Evolutionary conservation across 2,888 invertebrate species (phyloP).

Genomic region (Temnothorax rugatulus): DNA sequence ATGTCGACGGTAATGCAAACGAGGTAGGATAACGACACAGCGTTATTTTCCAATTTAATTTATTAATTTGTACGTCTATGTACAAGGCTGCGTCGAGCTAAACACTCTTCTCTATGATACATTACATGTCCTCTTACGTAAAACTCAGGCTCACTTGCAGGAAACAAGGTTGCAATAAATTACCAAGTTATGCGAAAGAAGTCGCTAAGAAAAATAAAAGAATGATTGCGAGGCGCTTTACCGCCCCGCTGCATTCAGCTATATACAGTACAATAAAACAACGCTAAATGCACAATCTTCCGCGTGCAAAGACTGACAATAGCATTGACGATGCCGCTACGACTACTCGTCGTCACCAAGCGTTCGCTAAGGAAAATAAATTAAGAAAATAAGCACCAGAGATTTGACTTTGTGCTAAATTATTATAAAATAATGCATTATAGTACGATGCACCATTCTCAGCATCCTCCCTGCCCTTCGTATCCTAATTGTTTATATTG

Average conservation of each 20-base stretch:
- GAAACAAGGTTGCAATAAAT: constrained; percentile 52
- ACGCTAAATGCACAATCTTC: constrained; percentile 83
- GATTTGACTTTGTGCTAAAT: constrained; percentile 52
- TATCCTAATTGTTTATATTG: constrained; percentile 32
- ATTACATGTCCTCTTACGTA: constrained; percentile 60
- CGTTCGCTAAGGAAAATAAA: constrained; percentile 25
- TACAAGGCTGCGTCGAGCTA: constrained; percentile 80
- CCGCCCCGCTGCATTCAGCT: constrained; percentile 13
- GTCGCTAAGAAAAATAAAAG: constrained; percentile 21
- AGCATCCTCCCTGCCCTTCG: not conserved
- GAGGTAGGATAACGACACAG: constrained; percentile 43
- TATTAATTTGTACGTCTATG: constrained; percentile 81
- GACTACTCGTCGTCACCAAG: constrained; percentile 22
- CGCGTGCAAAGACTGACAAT: constrained; percentile 81
- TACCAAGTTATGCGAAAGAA: constrained; percentile 20
- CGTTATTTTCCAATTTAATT: constrained; percentile 76
- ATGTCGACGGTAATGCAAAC: constrained; percentile 29
- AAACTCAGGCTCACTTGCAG: constrained; percentile 49
- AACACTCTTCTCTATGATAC: constrained; percentile 72
- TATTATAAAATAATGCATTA: constrained; percentile 40
- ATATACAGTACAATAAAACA: constrained; percentile 58
- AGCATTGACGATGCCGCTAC: constrained; percentile 69
- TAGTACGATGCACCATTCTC: constrained; percentile 22
- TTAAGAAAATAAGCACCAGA: constrained; percentile 47
- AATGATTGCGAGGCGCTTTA: not conserved